Evolutionary conservation across 2,113 vertebrate genomes (phyloP).

Genomic region (Prietella phreatophila): DNA sequence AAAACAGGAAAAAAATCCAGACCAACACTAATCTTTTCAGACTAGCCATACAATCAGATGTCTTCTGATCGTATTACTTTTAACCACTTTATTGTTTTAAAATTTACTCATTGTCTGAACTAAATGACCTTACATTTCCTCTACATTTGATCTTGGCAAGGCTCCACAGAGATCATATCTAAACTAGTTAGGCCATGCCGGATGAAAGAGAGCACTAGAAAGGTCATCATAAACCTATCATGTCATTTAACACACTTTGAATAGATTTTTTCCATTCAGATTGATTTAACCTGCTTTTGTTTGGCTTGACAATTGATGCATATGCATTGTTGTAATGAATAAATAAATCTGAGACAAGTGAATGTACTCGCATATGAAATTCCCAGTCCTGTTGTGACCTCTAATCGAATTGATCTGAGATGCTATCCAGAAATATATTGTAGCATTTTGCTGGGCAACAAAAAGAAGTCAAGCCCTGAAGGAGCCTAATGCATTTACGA

Average conservation of each 20-base stretch:
- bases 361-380: constrained; percentile 41
- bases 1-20: neutral
- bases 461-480: constrained; percentile 49
- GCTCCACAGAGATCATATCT: constrained; percentile 54
- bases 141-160: constrained; percentile 42
- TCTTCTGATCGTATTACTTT: constrained; percentile 21
- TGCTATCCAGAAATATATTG: constrained; percentile 46
- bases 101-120: constrained; percentile 26
- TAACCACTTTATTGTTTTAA: constrained; percentile 31
- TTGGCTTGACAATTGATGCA: constrained; percentile 38
- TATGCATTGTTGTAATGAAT: constrained; percentile 44
- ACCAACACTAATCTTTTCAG: neutral
- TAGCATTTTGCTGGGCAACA: constrained; percentile 36
- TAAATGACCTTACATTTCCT: constrained; percentile 38
- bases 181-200: constrained; percentile 49
- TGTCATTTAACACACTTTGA: constrained; percentile 54
- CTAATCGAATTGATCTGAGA: constrained; percentile 50
- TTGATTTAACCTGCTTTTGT: constrained; percentile 52
- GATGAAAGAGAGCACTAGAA: constrained; percentile 51
- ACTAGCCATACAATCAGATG: neutral
- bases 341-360: constrained; percentile 20
- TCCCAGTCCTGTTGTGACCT: constrained; percentile 44
- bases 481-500: constrained; percentile 55
- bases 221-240: constrained; percentile 57
- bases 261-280: constrained; percentile 50